Evolutionary conservation across 2,888 invertebrate species (phyloP), one percentile per base, ranked within the genome.

Genomic region (Carterocephalus palaemon): DNA sequence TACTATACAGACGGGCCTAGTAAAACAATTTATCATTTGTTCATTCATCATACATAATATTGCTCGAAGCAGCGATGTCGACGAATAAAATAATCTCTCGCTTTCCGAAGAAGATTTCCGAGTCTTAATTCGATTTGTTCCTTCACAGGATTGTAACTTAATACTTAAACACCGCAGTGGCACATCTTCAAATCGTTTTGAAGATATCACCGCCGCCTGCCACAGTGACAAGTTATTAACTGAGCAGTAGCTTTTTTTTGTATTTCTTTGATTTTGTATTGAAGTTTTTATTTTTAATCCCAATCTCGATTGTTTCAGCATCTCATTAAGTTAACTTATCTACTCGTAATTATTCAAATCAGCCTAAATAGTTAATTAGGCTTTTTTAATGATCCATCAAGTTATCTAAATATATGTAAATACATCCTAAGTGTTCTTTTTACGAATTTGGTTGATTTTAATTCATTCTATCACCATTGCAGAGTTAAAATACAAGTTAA

Each of bases 151-250:
- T 68, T 69, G 71, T 76, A 77, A 78, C 68, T 70, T 70, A 68
- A 79, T 76, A 79, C 72, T 68, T 66, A 67, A 62, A 69, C 68
- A 69, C 69, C 70, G 60, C 64, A 54, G 63, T 65, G 64, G 67
- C 70, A 68, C 60, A 57, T 59, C 63, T 58, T 56, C 54, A 52
- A 58, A 60, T 54, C 62, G 57, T 60, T 69, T 70, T 74, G 64
- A 57, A 64, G 74, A 72, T 75, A 70, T 67, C 72, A 58, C 58
- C 57, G 53, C 67, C 59, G 66, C 60, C 64, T 71, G 71, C 70
- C 70, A 70, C 70, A 61, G 62, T 70, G 70, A 73, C 67, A 70
- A 70, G 75, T 67, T 69, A 66, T 67, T 70, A 66, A 72, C 71
- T 63, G 70, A 67, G 56, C 61, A 56, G 50, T 47, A 46, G 48